Conservation (phyloP, 2,797 vertebrate species). For the Enteromius anoplus region DNA sequence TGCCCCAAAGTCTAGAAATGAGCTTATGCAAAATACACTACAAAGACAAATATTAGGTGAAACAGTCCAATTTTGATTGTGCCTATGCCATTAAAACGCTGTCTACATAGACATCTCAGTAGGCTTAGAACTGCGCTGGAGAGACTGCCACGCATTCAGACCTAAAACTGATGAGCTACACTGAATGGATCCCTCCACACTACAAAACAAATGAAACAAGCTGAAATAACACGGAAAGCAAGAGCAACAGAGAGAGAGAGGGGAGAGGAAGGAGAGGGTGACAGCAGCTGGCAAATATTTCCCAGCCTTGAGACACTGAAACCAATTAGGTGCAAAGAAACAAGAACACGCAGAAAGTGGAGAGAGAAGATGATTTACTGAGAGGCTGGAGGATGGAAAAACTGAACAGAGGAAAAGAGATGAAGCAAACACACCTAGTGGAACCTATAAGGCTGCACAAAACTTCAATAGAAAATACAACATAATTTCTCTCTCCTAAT, state of each 20-base stretch:
- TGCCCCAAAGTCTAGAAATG: background rate
- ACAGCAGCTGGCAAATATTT: conserved; percentile 32
- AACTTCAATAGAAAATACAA: background rate
- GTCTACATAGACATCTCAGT: background rate
- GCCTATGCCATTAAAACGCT: background rate
- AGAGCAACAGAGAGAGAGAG: background rate
- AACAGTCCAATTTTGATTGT: background rate
- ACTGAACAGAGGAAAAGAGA: background rate
- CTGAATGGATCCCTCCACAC: conserved; percentile 20
- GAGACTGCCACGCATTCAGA: conserved; percentile 12
- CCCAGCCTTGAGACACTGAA: conserved; percentile 34
- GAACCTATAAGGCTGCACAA: background rate
- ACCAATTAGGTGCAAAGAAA: conserved; percentile 37
- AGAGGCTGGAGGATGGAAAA: background rate
- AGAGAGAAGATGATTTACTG: conserved; percentile 16
- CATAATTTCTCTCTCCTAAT: background rate
- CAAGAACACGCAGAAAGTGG: conserved; percentile 4
- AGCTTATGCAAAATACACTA: background rate
- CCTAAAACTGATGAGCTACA: conserved; percentile 10
- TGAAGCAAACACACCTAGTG: background rate
- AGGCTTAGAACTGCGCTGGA: conserved; percentile 4
- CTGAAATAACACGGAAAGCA: conserved; percentile 28
- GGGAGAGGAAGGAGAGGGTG: background rate
- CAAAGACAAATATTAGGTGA: background rate
- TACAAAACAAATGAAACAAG: conserved; percentile 25